phyloP scores from a whole-genome alignment of 2,888 invertebrate species.

The Caenorhabditis sulstoni region DNA sequence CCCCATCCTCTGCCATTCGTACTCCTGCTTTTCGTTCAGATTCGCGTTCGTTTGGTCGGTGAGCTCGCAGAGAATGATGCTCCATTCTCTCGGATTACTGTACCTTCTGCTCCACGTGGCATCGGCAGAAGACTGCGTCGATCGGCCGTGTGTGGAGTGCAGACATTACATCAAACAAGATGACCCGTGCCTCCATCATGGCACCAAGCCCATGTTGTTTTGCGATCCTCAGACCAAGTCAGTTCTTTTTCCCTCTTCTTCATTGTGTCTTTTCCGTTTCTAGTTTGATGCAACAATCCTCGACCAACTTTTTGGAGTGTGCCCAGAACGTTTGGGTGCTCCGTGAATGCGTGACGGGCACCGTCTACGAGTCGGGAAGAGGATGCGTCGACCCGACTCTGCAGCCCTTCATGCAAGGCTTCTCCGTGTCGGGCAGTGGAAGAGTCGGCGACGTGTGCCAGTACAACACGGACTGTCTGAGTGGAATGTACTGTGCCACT shows the following conservation, averaged over 20 bases:
- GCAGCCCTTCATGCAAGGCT: constrained; percentile 69
- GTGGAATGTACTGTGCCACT: constrained; percentile 72
- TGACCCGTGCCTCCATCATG: constrained; percentile 61
- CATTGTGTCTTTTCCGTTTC: neutral
- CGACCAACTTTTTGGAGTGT: constrained; percentile 62
- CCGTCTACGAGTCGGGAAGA: constrained; percentile 57
- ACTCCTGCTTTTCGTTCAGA: constrained; percentile 23
- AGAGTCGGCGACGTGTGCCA: constrained; percentile 71
- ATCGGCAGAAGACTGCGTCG: constrained; percentile 60
- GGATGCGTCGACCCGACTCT: constrained; percentile 72
- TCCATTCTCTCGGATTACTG: constrained; percentile 54
- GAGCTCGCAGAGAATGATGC: constrained; percentile 27
- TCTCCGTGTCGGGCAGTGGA: constrained; percentile 71
- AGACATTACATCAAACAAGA: constrained; percentile 53
- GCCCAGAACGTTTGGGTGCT: constrained; percentile 52
- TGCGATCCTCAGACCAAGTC: constrained; percentile 61
- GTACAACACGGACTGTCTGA: constrained; percentile 72
- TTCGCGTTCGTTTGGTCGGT: neutral
- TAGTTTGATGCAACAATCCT: constrained; percentile 61
- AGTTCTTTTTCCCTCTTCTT: neutral
- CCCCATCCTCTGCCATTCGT: constrained; percentile 34
- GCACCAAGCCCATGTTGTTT: constrained; percentile 50
- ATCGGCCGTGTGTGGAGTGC: constrained; percentile 63
- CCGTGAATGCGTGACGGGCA: constrained; percentile 64
- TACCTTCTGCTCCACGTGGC: constrained; percentile 25